Base-by-base conservation (phyloP, 2,113 vertebrate genomes). In the Thamnophis sirtalis region DNA sequence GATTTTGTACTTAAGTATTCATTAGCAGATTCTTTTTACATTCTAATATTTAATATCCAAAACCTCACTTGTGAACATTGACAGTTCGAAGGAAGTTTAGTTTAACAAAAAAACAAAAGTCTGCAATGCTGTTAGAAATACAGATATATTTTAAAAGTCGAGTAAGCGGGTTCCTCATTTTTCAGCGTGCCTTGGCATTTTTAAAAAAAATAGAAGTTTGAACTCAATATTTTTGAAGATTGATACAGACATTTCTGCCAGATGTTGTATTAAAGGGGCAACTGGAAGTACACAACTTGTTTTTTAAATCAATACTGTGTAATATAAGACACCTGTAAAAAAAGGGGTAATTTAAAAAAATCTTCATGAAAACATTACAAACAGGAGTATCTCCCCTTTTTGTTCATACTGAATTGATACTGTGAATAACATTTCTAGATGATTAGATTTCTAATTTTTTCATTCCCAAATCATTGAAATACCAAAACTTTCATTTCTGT, bases 271-370 rank as follows among this genome's bases (percentile, higher is more conserved):
- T 80, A 9, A 80, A 89, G 91, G 6, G 8, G 53, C 91, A 28
- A 73, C 51, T 95, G 87, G 38, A 88, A 94, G 84, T n/a, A 13
- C 26, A 28, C 87, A 92, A 93, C 92, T n/a, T 22, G n/a, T 89
- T 50, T 48, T 21, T 19, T 26, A 87, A 92, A 50, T 5, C 17
- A 33, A 51, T 90, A 92, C 1, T 7, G 9, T n/a, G 87, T 92
- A 93, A 93, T 49, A 21, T 22, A 87, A 6, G 84, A 49, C 17
- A 53, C 63, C n/a, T 55, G 38, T 87, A n/a, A 68, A 11, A 24
- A n/a, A 93, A 91, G 95, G 2, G 26, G 91, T 5, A 53, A 68
- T 15, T 26, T 55, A 88, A 53, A 80, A 80, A 33, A 3, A 28
- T 26, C 17, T 55, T 2, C 22, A 38, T 54, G 24, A 7, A 85